Percentiles rank a stretch among this genome's conserved stretches.
These are phyloP conservation scores for Ophion slaviceki DNA, from an alignment of 2,888 invertebrate genomes.

Conservation along the genomic window DNA sequence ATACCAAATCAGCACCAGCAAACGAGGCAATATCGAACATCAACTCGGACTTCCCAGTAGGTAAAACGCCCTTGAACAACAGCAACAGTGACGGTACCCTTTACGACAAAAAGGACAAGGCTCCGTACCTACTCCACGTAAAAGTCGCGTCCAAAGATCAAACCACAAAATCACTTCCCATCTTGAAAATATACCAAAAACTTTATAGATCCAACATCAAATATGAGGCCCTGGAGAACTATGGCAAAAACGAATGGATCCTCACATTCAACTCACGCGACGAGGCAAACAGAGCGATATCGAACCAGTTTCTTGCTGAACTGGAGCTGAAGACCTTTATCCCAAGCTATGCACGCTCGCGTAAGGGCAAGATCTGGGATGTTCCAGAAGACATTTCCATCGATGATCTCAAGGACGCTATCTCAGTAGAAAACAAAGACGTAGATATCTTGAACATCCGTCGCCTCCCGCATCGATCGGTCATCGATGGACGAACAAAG, in stretches of 20 bases:
- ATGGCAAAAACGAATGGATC: slow-evolving; percentile 29
- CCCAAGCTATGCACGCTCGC: slow-evolving; percentile 13
- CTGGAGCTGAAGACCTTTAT: slow-evolving; percentile 6
- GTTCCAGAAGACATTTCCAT: neutral
- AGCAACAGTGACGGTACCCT: no score
- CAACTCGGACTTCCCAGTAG: no score
- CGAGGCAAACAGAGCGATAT: slow-evolving; percentile 26
- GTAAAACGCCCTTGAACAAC: no score
- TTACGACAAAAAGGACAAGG: slow-evolving; percentile 10
- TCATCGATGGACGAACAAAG: neutral
- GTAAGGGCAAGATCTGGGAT: no score
- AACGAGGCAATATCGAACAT: no score
- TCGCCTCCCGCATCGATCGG: neutral
- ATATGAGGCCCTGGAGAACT: slow-evolving; percentile 19
- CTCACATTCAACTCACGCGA: slow-evolving; percentile 31
- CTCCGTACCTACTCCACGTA: slow-evolving; percentile 24
- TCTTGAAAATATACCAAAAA: slow-evolving; percentile 27
- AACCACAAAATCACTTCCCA: neutral
- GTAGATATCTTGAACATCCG: neutral
- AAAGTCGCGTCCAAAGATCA: neutral
- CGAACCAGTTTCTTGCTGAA: slow-evolving; percentile 19
- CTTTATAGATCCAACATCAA: slow-evolving; percentile 22
- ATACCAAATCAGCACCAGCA: no score
- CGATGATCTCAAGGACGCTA: neutral
- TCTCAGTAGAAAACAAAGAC: neutral